Evolutionary conservation across 2,113 vertebrate genomes (phyloP), one percentile per base, ranked within the genome.

Genomic region (Prunella fulvescens): DNA sequence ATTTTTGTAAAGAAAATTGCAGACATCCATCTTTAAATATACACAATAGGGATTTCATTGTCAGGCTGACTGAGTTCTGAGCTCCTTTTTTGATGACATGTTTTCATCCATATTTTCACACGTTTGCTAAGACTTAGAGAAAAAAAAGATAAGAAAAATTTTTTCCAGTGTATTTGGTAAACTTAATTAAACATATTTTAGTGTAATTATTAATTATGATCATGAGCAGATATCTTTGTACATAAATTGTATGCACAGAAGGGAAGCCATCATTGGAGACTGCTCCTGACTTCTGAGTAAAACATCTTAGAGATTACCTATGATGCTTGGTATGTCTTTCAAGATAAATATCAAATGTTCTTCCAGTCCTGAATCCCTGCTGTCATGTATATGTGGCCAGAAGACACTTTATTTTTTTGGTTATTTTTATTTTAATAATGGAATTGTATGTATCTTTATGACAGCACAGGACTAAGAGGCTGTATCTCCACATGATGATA

Each of bases 371-470:
- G 42, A 25, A 71, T 50, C 23, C 3, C 14, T 51, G 4, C 39
- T 67, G 14, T 81, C 44, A 31, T 18, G 11, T 67, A 7, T 20
- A 8, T 2, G 5, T 71, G 20, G 28, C 67, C 39, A 54, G 29
- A 73, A 74, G 19, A 56, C 19, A 17, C 19, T 88, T 83, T 25
- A 12, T 26, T 71, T 44, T 12, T 29, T 89, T 19, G 4, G 2
- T 3, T 0, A 2, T 2, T 0, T 4, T 3, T n/a, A 56, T 51
- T 58, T 93, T 29, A 77, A 51, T 44, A 50, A 51, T 69, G 19
- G 8, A 57, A 54, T 74, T 90, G 14, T n/a, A 18, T 74, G 7
- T n/a, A 50, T 74, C 35, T 44, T 76, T 60, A 5, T 67, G 47
- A 54, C 62, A 88, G 37, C 29, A 47, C 7, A 31, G 18, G 17